A percentile compares a stretch with the other conserved stretches of the same genome.
Evolutionary conservation across 1,140 invertebrate species (phyloP).

Genomic region (Patella vulgata): DNA sequence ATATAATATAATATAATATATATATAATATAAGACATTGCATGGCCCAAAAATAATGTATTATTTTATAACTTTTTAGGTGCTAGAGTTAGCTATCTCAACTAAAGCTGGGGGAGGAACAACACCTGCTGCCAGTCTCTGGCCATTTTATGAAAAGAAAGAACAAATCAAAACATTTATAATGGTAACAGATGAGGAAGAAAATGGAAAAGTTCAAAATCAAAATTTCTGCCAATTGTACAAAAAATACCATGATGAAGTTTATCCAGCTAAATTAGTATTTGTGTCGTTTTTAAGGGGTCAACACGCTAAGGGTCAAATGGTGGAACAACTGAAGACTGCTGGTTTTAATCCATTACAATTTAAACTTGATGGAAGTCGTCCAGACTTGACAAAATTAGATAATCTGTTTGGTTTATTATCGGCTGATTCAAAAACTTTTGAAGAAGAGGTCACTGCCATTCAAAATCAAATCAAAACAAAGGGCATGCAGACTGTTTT

Average conservation of each 20-base stretch:
- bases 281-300: slow-evolving; percentile 59
- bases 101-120: slow-evolving; percentile 52
- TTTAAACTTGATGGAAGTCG: slow-evolving; percentile 52
- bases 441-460: slow-evolving; percentile 30
- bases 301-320: slow-evolving; percentile 59
- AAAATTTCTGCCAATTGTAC: slow-evolving; percentile 54
- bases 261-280: slow-evolving; percentile 60
- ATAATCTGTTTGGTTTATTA: slow-evolving; percentile 59
- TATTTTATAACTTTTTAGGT: no score
- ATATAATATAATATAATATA: no score
- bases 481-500: no score
- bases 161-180: slow-evolving; percentile 61
- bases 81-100: slow-evolving; percentile 54
- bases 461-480: background rate
- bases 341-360: slow-evolving; percentile 50
- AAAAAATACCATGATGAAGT: slow-evolving; percentile 61
- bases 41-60: no score
- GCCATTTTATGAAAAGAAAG: slow-evolving; percentile 58
- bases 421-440: slow-evolving; percentile 49
- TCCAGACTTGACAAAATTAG: slow-evolving; percentile 63
- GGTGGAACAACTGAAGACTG: slow-evolving; percentile 38
- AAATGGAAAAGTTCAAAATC: slow-evolving; percentile 37
- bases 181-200: slow-evolving; percentile 66
- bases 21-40: no score
- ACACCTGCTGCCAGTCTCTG: slow-evolving; percentile 58